phyloP scores from a whole-genome alignment of 2,113 vertebrate species.

The Elephantulus edwardii region DNA sequence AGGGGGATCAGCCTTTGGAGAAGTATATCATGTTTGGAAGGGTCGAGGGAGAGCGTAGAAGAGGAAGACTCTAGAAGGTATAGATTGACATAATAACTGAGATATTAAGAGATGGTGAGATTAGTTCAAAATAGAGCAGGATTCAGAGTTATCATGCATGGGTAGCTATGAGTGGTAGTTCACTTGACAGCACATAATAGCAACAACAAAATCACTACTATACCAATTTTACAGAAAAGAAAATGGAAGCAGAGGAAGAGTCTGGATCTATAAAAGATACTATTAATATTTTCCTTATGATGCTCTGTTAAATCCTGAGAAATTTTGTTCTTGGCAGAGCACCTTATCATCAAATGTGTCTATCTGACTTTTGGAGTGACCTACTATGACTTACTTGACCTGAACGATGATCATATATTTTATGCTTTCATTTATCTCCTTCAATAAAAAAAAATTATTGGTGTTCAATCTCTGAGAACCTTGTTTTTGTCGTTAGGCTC shows the following conservation, averaged over 20 bases:
- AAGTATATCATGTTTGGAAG: too few relatives aligned
- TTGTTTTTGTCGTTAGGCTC: too few relatives aligned
- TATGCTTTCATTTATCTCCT: background rate
- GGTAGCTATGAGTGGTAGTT: too few relatives aligned
- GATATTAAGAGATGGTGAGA: too few relatives aligned
- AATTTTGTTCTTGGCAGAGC: background rate
- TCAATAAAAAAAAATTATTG: conserved; percentile 49
- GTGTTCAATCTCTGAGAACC: background rate
- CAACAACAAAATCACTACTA: too few relatives aligned
- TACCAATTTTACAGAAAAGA: background rate
- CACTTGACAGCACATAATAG: too few relatives aligned
- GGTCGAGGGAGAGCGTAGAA: too few relatives aligned
- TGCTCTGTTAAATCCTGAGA: background rate
- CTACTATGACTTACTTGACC: background rate
- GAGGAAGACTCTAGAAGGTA: too few relatives aligned
- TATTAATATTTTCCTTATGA: background rate
- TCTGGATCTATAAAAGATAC: background rate
- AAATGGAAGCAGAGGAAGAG: background rate
- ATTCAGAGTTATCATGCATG: too few relatives aligned
- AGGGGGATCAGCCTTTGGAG: too few relatives aligned
- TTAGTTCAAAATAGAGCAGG: too few relatives aligned
- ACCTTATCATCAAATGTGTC: background rate
- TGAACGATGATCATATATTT: background rate
- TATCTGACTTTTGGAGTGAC: background rate
- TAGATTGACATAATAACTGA: too few relatives aligned